Percentiles rank a stretch among this genome's conserved stretches.
Evolutionary conservation across 2,888 invertebrate genomes (phyloP).

Genomic region (Chesias legatella): DNA sequence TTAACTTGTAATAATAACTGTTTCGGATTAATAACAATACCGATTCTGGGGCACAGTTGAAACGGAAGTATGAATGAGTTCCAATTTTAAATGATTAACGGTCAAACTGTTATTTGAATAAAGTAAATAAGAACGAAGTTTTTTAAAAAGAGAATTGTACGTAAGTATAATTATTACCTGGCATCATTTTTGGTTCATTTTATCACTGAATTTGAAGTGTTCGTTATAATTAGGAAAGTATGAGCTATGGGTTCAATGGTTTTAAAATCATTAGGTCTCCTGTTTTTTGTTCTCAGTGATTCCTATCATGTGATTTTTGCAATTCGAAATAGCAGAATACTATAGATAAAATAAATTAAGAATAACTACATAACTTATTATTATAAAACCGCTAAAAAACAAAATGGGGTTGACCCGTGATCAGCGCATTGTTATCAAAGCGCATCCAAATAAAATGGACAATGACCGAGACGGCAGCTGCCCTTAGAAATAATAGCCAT

Average conservation of each 20-base stretch:
- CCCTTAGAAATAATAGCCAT: constrained; percentile 54
- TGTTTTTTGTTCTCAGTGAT: too few relatives aligned
- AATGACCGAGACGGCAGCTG: constrained; percentile 73
- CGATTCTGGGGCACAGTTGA: constrained; percentile 60
- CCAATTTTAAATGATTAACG: constrained; percentile 44
- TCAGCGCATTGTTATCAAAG: constrained; percentile 42
- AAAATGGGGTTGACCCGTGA: constrained; percentile 54
- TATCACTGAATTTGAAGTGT: too few relatives aligned
- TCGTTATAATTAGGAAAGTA: too few relatives aligned
- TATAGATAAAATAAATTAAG: neutral
- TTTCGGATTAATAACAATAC: constrained; percentile 44
- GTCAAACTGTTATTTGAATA: constrained; percentile 37
- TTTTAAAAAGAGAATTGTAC: too few relatives aligned
- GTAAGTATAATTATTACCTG: too few relatives aligned
- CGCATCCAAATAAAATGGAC: constrained; percentile 64
- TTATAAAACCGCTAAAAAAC: constrained; percentile 22
- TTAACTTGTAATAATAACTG: constrained; percentile 52
- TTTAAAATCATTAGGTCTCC: too few relatives aligned
- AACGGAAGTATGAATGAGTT: constrained; percentile 50
- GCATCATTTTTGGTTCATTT: too few relatives aligned
- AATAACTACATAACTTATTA: constrained; percentile 9
- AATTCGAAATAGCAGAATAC: neutral
- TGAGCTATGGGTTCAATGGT: too few relatives aligned
- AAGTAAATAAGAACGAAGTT: too few relatives aligned
- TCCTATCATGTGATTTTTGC: too few relatives aligned